Base-by-base conservation (phyloP, 2,888 invertebrate genomes). In the Dinocampus coccinellae region DNA sequence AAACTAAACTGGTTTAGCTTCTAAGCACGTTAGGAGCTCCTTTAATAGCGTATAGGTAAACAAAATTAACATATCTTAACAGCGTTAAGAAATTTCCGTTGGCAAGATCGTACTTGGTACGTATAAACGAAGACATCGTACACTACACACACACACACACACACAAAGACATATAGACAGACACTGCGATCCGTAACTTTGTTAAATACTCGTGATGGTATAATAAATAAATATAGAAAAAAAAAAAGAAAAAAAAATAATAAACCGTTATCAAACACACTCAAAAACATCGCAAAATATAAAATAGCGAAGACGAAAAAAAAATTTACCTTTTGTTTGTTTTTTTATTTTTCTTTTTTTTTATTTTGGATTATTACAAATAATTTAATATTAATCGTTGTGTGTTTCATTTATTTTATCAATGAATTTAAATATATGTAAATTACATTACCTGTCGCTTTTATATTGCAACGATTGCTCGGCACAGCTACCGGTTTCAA, bases 11-110 rank as follows among this genome's bases (percentile, higher is more conserved):
- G 86, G 83, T 85, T 87, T 87, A 86, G 84, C 86, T 85, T 82
- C 75, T 85, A 86, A 87, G 86, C 84, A 85, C 82, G 85, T 86
- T 86, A 86, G 83, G 83, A 81, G 82, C 63, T 62, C 85, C 87
- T 86, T 86, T 87, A 87, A 86, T 86, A 87, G 87, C 87, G 87
- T 86, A 87, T 87, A 86, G 86, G 87, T 87, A 87, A 87, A 87
- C 86, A 87, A 86, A 85, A 87, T 87, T 87, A 87, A 85, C 87
- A 87, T 87, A 87, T 86, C 85, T 86, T 87, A 87, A 87, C 87
- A 86, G 83, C 82, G 85, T 87, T 87, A 86, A 86, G 87, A 87
- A 47, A 87, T 85, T 87, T 85, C 84, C 81, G 76, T 77, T 78
- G 78, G 77, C 78, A 78, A 76, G 22, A 13, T 33, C 47, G 33